Evolutionary conservation across 2,113 vertebrate species (phyloP).

Genomic region (Nerophis ophidion): DNA sequence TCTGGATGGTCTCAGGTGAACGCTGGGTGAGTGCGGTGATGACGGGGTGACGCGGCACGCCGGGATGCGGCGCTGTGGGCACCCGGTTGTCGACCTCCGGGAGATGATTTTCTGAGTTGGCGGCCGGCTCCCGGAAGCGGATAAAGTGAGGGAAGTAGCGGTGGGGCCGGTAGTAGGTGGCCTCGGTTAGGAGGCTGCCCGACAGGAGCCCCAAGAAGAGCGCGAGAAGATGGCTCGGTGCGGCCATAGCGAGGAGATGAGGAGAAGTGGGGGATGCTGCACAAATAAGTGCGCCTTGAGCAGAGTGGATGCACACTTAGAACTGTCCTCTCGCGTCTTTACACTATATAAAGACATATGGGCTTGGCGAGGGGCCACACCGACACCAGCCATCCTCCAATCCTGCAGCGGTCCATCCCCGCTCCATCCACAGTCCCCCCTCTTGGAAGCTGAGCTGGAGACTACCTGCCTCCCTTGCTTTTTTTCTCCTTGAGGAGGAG

Average conservation of each 20-base stretch:
- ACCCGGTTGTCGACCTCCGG: constrained; percentile 72
- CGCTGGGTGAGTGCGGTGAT: constrained; percentile 57
- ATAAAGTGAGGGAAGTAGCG: constrained; percentile 68
- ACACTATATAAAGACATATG: constrained; percentile 81
- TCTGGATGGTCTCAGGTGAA: constrained; percentile 51
- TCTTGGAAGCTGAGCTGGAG: constrained; percentile 40
- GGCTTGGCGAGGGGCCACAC: constrained; percentile 71
- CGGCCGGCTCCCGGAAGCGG: constrained; percentile 69
- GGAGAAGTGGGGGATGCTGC: constrained; percentile 39
- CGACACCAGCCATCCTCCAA: constrained; percentile 71
- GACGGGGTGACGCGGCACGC: constrained; percentile 31
- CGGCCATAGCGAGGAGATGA: constrained; percentile 66
- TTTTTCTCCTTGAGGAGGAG: constrained; percentile 20
- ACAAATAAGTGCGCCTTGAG: constrained; percentile 20
- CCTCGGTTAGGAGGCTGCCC: constrained; percentile 67
- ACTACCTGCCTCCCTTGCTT: constrained; percentile 67
- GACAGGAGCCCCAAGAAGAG: constrained; percentile 68
- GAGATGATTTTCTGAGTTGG: constrained; percentile 83
- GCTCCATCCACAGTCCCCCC: constrained; percentile 61
- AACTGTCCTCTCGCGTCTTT: constrained; percentile 71
- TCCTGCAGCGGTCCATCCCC: constrained; percentile 70
- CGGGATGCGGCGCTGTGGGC: constrained; percentile 49
- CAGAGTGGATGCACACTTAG: constrained; percentile 66
- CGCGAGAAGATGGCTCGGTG: constrained; percentile 58
- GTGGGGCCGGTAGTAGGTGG: constrained; percentile 71